Evolutionary conservation across 2,888 invertebrate genomes (phyloP).

Genomic region (Heliothis peltigera): DNA sequence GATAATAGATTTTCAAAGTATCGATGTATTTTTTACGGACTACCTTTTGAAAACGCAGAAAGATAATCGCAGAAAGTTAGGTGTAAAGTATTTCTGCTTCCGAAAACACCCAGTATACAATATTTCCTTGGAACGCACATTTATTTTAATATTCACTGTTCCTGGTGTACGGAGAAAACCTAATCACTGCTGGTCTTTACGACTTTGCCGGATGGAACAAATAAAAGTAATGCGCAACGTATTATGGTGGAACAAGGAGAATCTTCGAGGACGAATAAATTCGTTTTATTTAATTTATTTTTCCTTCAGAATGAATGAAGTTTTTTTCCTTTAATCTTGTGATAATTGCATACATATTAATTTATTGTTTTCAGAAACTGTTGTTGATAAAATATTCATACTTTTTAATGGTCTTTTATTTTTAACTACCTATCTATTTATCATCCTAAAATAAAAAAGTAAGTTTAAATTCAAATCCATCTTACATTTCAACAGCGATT

Average conservation of each 20-base stretch:
- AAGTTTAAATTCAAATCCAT: too few relatives aligned
- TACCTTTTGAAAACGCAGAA: too few relatives aligned
- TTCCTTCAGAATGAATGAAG: slow-evolving; percentile 13
- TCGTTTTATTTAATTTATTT: slow-evolving; percentile 41
- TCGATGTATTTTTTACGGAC: too few relatives aligned
- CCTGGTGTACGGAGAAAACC: slow-evolving; percentile 19
- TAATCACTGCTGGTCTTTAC: slow-evolving; percentile 39
- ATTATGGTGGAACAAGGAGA: slow-evolving; percentile 17
- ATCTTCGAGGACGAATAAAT: slow-evolving; percentile 28
- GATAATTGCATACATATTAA: not conserved
- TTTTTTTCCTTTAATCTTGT: slow-evolving; percentile 20
- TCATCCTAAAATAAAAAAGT: too few relatives aligned
- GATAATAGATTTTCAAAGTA: too few relatives aligned
- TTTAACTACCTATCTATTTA: too few relatives aligned
- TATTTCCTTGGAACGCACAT: slow-evolving; percentile 8
- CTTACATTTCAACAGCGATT: too few relatives aligned
- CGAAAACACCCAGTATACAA: not conserved
- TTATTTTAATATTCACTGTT: slow-evolving; percentile 3
- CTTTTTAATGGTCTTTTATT: not conserved
- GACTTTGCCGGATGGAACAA: slow-evolving; percentile 34
- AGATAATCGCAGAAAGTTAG: not conserved
- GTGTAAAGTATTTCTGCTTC: not conserved
- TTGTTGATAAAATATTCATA: too few relatives aligned
- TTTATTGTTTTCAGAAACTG: too few relatives aligned
- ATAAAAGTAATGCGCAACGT: slow-evolving; percentile 34